These are phyloP conservation scores for Heliornis fulica DNA, from an alignment of 2,113 vertebrate genomes.

Conservation along the genomic window DNA sequence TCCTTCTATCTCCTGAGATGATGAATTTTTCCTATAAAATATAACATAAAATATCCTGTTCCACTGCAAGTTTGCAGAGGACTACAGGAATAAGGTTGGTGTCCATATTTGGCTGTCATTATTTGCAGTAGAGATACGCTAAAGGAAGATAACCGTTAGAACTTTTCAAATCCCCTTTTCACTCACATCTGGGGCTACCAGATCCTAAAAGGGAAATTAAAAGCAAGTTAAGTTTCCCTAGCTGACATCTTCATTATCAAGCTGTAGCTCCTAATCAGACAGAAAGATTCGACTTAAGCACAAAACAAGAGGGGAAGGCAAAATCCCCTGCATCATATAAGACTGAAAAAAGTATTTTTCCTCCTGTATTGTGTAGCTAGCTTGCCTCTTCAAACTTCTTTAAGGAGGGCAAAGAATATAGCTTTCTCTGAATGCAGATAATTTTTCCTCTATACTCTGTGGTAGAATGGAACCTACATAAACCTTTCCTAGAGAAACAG, in stretches of 20 bases:
- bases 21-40: background rate
- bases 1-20: background rate
- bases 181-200: background rate
- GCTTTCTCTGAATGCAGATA: background rate
- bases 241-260: background rate
- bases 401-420: background rate
- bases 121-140: background rate
- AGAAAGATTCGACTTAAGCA: background rate
- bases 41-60: background rate
- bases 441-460: background rate
- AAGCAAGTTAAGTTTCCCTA: background rate
- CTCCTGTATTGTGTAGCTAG: background rate
- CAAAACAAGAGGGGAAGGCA: background rate
- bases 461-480: background rate
- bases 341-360: background rate
- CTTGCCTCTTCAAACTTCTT: background rate
- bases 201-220: background rate
- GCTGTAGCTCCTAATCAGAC: background rate
- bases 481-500: background rate
- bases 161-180: background rate
- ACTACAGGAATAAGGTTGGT: background rate
- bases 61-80: background rate
- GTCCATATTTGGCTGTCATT: background rate
- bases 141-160: background rate
- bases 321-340: background rate